Percentiles rank a stretch among this genome's conserved stretches.
Evolutionary conservation across 2,888 invertebrate genomes (phyloP).

Genomic region (Sinopyrophorus schimmeli): DNA sequence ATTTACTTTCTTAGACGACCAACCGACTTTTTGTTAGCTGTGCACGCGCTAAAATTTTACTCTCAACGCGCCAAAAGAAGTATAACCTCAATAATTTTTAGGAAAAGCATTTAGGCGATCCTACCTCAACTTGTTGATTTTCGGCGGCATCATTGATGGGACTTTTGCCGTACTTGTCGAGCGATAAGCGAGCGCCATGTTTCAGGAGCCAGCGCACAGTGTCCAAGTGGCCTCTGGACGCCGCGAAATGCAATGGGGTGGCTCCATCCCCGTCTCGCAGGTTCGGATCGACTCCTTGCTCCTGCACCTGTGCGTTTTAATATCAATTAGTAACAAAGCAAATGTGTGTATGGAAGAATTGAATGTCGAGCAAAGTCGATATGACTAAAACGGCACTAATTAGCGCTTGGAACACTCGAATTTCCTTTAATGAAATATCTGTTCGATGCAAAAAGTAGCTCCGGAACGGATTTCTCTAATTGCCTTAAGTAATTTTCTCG

Average conservation of each 20-base stretch:
- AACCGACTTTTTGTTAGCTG: too few relatives aligned
- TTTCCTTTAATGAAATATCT: too few relatives aligned
- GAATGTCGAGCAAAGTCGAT: too few relatives aligned
- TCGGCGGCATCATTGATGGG: conserved; percentile 91
- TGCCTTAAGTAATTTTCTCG: neutral
- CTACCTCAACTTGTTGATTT: conserved; percentile 85
- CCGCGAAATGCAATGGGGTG: conserved; percentile 87
- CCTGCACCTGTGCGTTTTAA: conserved; percentile 72
- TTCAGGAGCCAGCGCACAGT: conserved; percentile 82
- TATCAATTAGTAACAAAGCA: too few relatives aligned
- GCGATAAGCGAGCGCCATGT: conserved; percentile 77
- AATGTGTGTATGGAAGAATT: too few relatives aligned
- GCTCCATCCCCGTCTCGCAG: conserved; percentile 86
- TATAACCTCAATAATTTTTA: neutral
- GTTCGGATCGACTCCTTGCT: conserved; percentile 83
- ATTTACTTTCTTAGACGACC: too few relatives aligned
- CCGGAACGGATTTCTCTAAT: conserved; percentile 6
- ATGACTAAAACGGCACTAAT: too few relatives aligned
- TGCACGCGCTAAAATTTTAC: conserved; percentile 80
- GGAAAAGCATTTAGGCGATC: conserved; percentile 18
- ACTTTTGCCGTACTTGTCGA: conserved; percentile 87
- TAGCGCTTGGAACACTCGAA: too few relatives aligned
- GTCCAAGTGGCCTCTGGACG: conserved; percentile 78
- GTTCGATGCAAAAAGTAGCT: too few relatives aligned
- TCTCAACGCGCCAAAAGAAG: conserved; percentile 70